Percentiles rank a stretch among this genome's conserved stretches.
phyloP scores from a whole-genome alignment of 92 coral and sea anemone genomes.

The Bergia puertoricense region DNA sequence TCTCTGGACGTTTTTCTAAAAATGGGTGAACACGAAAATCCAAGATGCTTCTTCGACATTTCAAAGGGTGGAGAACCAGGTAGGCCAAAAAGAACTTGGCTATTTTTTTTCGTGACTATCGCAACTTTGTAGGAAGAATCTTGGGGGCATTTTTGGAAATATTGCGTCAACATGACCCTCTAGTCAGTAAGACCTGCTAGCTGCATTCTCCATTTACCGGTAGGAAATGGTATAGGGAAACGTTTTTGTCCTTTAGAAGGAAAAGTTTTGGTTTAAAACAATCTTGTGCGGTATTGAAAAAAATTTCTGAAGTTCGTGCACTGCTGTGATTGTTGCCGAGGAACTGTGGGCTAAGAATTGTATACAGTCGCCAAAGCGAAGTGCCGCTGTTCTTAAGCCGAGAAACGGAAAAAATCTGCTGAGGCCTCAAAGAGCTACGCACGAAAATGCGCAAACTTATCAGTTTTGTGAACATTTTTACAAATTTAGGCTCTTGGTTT shows the following conservation, averaged over 20 bases:
- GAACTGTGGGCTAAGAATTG: slow-evolving; percentile 14
- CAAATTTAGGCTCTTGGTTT: background rate
- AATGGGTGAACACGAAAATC: slow-evolving; percentile 69
- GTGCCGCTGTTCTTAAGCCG: slow-evolving; percentile 16
- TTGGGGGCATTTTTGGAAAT: slow-evolving; percentile 44
- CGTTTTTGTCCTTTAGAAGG: background rate
- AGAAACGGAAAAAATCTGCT: slow-evolving; percentile 33
- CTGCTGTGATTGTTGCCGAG: slow-evolving; percentile 37
- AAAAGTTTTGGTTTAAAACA: background rate
- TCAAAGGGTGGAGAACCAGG: slow-evolving; percentile 86
- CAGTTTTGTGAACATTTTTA: background rate
- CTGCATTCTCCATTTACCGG: background rate
- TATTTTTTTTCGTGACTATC: slow-evolving; percentile 34
- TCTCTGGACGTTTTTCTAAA: slow-evolving; percentile 15
- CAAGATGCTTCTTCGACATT: slow-evolving; percentile 83
- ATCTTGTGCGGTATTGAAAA: background rate
- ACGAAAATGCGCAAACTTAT: background rate
- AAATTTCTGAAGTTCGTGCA: slow-evolving; percentile 19
- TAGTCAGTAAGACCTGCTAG: slow-evolving; percentile 8
- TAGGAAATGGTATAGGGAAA: background rate
- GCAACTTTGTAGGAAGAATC: slow-evolving; percentile 25
- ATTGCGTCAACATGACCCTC: slow-evolving; percentile 43
- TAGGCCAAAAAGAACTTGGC: slow-evolving; percentile 32
- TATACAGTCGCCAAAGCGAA: slow-evolving; percentile 39
- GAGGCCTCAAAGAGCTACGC: slow-evolving; percentile 3